Evolutionary conservation across 1,140 invertebrate species (phyloP).

Genomic region (Acromyrmex echinatior): DNA sequence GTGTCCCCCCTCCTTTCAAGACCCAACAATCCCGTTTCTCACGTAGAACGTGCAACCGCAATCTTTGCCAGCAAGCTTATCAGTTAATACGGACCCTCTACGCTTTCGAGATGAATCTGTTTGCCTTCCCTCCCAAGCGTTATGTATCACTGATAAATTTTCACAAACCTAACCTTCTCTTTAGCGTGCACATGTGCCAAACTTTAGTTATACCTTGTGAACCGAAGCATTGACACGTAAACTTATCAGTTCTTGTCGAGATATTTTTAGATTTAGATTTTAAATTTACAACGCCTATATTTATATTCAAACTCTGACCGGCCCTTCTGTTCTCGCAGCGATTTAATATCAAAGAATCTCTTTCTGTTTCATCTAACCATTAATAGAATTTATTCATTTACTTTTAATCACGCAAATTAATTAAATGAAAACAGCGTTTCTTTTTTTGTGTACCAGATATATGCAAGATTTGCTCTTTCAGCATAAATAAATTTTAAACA

Average conservation of each 20-base stretch:
- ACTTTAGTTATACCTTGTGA: neutral
- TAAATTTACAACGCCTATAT: no score
- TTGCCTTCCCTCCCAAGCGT: neutral
- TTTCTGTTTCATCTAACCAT: conserved; percentile 6
- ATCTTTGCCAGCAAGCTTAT: conserved; percentile 25
- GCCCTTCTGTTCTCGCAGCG: neutral
- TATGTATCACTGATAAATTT: conserved; percentile 15
- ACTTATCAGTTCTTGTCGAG: neutral
- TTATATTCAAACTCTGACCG: neutral
- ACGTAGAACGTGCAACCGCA: neutral
- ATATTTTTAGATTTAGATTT: conserved; percentile 21
- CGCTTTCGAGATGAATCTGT: neutral
- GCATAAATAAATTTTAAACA: conserved; percentile 38
- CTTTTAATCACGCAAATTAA: conserved; percentile 69
- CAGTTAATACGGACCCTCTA: neutral
- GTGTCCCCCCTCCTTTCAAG: conserved; percentile 3
- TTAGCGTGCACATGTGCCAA: no score
- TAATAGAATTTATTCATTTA: conserved; percentile 39
- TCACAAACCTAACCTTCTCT: neutral
- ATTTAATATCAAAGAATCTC: conserved; percentile 21
- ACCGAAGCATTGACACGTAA: neutral
- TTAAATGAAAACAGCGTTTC: conserved; percentile 66
- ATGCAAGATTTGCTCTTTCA: conserved; percentile 39
- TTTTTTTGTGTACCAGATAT: conserved; percentile 43
- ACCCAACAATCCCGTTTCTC: conserved; percentile 44